Conservation (phyloP, 53 echinoderm and acorn worm genomes). For the Temnopleurus reevesii region DNA sequence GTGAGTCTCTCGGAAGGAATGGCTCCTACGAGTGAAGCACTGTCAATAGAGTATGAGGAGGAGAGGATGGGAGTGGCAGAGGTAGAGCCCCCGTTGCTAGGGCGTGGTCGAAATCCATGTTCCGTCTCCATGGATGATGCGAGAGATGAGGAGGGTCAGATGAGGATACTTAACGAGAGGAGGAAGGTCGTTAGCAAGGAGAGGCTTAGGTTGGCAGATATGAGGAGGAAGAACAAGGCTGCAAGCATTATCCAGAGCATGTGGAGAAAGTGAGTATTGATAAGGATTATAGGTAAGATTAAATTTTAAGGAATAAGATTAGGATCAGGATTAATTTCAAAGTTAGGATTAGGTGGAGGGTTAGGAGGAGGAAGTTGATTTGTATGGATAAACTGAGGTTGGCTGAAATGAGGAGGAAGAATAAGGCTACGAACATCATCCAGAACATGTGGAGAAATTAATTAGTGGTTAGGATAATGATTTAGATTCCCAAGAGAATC, state of each 20-base stretch:
- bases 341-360: too few relatives aligned
- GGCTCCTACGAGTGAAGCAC: neutral
- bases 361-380: slow-evolving; percentile 53
- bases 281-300: too few relatives aligned
- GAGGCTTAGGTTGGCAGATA: slow-evolving; percentile 38
- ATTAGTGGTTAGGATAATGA: slow-evolving; percentile 14
- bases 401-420: slow-evolving; percentile 53
- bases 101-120: neutral
- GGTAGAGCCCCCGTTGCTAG: neutral
- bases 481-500: too few relatives aligned
- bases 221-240: slow-evolving; percentile 58
- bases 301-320: too few relatives aligned
- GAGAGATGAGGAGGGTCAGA: neutral
- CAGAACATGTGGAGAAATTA: slow-evolving; percentile 41
- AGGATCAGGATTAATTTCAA: too few relatives aligned
- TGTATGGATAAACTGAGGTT: slow-evolving; percentile 55
- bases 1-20: neutral
- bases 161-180: slow-evolving; percentile 17
- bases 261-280: slow-evolving; percentile 52
- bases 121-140: neutral
- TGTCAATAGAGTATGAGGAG: neutral
- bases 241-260: slow-evolving; percentile 14
- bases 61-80: neutral
- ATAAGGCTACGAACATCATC: slow-evolving; percentile 28
- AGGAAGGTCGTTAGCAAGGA: slow-evolving; percentile 57